Base-by-base conservation (phyloP, 2,888 invertebrate species). In the Drosophila quasianomalipes region DNA sequence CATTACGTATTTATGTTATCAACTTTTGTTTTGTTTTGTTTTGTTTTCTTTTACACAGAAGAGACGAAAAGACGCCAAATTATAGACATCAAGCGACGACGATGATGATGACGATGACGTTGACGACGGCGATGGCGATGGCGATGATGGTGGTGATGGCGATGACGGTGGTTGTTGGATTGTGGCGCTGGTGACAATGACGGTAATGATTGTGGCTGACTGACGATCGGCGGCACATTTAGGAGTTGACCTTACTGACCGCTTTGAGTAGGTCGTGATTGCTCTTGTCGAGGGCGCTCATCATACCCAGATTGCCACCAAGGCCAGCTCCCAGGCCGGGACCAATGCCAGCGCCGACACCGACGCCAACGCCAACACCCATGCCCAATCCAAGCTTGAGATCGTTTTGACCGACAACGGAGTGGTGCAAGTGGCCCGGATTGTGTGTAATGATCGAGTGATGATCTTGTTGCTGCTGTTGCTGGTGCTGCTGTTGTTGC, bases 181-280 rank as follows among this genome's bases (percentile, higher is more conserved):
- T 44, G 44, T 6, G 44, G 44, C 44, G 41, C 41, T 44, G 41
- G 61, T 67, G 74, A 76, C 66, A 33, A 26, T 33, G 57, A 53
- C 53, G 65, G 35, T 49, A 31, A 47, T 57, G 52, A 65, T 71
- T 72, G 60, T 63, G 70, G 37, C 52, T 52, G 28, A 35, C 35
- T 53, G 30, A 14, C 44, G 22, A 51, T 22, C 58, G 41, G 58
- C 57, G 22, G 62, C 61, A 67, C 75, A 91, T 92, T 94, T 94
- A 94, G 90, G 94, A 92, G 86, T 93, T 93, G 62, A 94, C 93
- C 92, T 94, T 94, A 92, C 93, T 94, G 82, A 93, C 94, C 65
- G 93, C 93, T 85, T 94, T 93, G 68, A 93, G 90, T 76, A 93
- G 90, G 87, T 93, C 93, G 70, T 93, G 93, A 89, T 93, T 93